A percentile compares a stretch with the other conserved stretches of the same genome.
Conservation (phyloP, 2,888 invertebrate genomes). For the Hydropsyche betteni region DNA sequence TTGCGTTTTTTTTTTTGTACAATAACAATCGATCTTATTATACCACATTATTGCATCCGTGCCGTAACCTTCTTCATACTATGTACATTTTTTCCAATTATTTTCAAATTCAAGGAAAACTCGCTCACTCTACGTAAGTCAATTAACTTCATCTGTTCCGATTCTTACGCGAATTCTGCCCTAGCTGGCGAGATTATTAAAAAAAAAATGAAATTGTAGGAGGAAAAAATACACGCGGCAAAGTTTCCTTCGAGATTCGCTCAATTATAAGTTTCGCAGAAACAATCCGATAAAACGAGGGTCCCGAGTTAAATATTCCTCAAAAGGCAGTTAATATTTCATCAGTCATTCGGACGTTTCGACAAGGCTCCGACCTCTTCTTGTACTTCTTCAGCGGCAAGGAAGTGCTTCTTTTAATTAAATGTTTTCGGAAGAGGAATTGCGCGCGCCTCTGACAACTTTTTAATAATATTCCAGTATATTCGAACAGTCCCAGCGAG, state of each 20-base stretch:
- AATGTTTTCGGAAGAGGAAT: not conserved
- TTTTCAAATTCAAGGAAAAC: not conserved
- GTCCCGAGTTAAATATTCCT: conserved; percentile 25
- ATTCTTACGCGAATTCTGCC: conserved; percentile 11
- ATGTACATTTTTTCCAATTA: not conserved
- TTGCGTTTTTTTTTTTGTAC: too few species aligned
- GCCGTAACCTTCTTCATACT: not conserved
- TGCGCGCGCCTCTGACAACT: not conserved
- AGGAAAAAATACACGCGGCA: not conserved
- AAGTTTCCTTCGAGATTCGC: conserved; percentile 20
- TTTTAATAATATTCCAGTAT: conserved; percentile 28
- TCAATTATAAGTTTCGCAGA: conserved; percentile 29
- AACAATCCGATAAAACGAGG: conserved; percentile 31
- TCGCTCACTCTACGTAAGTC: conserved; percentile 5
- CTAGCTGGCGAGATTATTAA: not conserved
- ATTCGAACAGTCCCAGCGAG: conserved; percentile 13
- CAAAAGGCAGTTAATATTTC: conserved; percentile 28
- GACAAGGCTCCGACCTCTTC: conserved; percentile 6
- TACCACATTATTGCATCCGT: not conserved
- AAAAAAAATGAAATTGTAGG: conserved; percentile 6
- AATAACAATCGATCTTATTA: conserved; percentile 14
- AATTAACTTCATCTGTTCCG: conserved; percentile 30
- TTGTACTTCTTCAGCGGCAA: not conserved
- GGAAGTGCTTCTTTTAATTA: conserved; percentile 16
- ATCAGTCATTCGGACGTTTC: conserved; percentile 26